Evolutionary conservation across 2,888 invertebrate species (phyloP), one percentile per base, ranked within the genome.

Genomic region (Apoderus coryli): DNA sequence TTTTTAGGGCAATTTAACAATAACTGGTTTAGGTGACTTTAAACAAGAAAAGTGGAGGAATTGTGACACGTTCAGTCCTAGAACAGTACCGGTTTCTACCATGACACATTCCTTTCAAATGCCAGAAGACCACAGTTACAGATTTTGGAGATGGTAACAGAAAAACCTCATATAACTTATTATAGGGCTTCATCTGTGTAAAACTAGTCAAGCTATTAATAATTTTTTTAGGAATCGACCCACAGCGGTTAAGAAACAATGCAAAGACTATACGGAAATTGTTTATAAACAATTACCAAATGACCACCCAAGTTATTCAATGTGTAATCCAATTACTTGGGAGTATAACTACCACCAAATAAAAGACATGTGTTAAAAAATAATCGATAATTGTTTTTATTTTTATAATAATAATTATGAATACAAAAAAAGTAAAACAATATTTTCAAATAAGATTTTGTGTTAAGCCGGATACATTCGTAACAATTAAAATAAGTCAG

Each of bases 11-110:
- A 63, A 65, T 42, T 47, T 56, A 26, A 63, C 63, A 0, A 60
- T 62, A 40, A 65, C 62, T 60, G 64, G 64, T 1, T 45, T 66
- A 31, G 48, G 49, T 22, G 54, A 57, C 19, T 51, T 47, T 31
- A 54, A 60, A 41, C 41, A 59, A 32, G 47, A 60, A 33, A 59
- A 63, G 40, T 67, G 66, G 66, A n/a, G n/a, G n/a, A 53, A 55
- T n/a, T 61, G 62, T 40, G 60, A 60, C 2, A 58, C 58, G 25
- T 56, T 61, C 4, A 63, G 62, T 0, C 63, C 64, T 33, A 62
- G 64, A 43, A 44, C 41, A 1, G 49, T 56, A 1, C 37, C 57
- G 12, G 14, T 13, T n/a, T 38, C 41, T 4, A 29, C 27, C 9
- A 60, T 61, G 34, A 59, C 62, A 11, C 60, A 61, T 35, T 57